phyloP scores from a whole-genome alignment of 1,140 invertebrate species.

The Diplogasteroides magnus region DNA sequence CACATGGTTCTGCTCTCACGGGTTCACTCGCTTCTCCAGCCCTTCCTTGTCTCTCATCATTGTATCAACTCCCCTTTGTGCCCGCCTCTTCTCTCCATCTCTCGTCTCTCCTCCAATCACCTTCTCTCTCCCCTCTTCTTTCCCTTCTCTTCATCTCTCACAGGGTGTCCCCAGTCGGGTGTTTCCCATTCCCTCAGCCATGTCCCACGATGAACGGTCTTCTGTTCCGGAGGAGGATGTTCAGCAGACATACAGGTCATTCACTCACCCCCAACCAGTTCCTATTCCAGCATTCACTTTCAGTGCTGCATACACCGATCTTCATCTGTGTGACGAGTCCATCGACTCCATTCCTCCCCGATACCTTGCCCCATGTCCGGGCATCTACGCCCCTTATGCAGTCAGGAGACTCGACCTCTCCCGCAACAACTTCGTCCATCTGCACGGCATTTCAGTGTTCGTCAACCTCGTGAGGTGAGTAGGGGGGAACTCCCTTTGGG shows the following conservation, averaged over 20 bases:
- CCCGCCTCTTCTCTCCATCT: neutral
- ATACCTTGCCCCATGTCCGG: neutral
- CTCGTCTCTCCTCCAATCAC: neutral
- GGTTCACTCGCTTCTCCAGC: too few relatives aligned
- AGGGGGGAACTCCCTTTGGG: neutral
- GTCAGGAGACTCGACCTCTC: neutral
- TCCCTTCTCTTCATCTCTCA: neutral
- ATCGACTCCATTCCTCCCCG: neutral
- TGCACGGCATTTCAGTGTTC: neutral
- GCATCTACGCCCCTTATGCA: neutral
- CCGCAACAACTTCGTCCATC: neutral
- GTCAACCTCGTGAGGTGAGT: neutral
- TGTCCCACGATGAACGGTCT: neutral
- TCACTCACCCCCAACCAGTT: neutral
- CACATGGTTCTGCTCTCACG: too few relatives aligned
- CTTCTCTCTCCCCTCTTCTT: neutral
- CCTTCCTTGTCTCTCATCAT: too few relatives aligned
- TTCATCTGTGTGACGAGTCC: neutral
- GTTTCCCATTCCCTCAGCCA: neutral
- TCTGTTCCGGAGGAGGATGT: too few relatives aligned
- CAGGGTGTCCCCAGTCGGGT: neutral
- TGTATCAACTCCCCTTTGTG: too few relatives aligned
- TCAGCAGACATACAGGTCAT: too few relatives aligned
- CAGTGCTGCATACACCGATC: neutral
- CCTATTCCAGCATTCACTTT: neutral